Evolutionary conservation across 92 coral and sea anemone species (phyloP).

Genomic region (Heliopora coerulea): DNA sequence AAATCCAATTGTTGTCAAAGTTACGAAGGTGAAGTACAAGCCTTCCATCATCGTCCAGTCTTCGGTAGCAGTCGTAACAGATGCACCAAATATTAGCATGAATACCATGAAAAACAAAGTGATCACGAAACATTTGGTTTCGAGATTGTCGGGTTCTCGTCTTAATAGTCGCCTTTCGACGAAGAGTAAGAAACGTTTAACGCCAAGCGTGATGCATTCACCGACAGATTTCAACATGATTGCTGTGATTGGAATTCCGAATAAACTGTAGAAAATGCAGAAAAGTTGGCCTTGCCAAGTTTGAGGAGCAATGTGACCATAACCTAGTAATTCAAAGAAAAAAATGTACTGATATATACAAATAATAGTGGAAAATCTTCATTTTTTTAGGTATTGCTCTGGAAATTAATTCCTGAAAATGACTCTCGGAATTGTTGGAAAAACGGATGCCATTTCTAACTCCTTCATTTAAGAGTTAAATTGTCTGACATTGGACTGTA

Average conservation of each 20-base stretch:
- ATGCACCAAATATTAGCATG: slow-evolving; percentile 82
- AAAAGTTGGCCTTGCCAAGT: slow-evolving; percentile 54
- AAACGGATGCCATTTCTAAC: no score
- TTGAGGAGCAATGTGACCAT: slow-evolving; percentile 44
- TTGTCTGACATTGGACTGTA: no score
- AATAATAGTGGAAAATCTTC: no score
- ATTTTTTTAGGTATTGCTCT: no score
- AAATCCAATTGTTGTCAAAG: slow-evolving; percentile 91
- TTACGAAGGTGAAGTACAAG: slow-evolving; percentile 79
- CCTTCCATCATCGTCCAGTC: slow-evolving; percentile 91
- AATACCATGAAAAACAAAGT: slow-evolving; percentile 81
- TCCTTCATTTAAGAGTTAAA: no score
- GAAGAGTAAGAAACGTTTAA: slow-evolving; percentile 61
- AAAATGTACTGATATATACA: neutral
- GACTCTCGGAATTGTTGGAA: no score
- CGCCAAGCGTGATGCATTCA: slow-evolving; percentile 73
- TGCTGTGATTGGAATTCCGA: slow-evolving; percentile 50
- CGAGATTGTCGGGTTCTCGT: slow-evolving; percentile 62
- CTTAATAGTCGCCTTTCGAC: slow-evolving; percentile 60
- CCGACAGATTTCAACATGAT: slow-evolving; percentile 86
- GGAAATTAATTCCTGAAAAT: no score
- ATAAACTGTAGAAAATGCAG: slow-evolving; percentile 44
- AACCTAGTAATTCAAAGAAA: slow-evolving; percentile 34
- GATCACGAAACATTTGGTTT: slow-evolving; percentile 73
- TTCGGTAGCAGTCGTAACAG: slow-evolving; percentile 84